phyloP scores from a whole-genome alignment of 1,140 invertebrate genomes.

The Drosophila melanogaster region DNA sequence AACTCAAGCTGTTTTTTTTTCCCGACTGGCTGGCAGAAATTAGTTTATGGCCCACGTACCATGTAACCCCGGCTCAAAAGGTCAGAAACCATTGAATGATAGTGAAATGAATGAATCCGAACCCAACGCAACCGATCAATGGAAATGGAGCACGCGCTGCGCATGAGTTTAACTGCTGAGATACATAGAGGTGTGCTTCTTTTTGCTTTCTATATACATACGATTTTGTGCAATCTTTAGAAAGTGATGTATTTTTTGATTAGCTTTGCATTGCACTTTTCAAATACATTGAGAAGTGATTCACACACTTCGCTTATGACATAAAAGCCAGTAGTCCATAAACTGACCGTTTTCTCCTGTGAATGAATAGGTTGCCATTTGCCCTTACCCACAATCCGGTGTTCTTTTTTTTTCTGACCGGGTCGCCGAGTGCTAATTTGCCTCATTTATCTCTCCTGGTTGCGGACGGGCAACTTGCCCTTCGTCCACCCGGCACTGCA shows the following conservation, averaged over 20 bases:
- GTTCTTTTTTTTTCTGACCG: not conserved
- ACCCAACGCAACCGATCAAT: slow-evolving; percentile 21
- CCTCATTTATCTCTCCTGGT: slow-evolving; percentile 62
- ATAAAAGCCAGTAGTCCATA: no score
- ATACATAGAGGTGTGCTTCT: not conserved
- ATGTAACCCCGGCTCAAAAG: slow-evolving; percentile 8
- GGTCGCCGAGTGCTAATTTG: slow-evolving; percentile 60
- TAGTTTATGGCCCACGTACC: slow-evolving; percentile 56
- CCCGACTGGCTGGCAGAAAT: slow-evolving; percentile 28
- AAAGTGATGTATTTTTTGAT: no score
- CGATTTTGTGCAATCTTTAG: no score
- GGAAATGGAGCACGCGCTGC: slow-evolving; percentile 60
- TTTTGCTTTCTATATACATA: no score
- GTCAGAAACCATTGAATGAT: not conserved
- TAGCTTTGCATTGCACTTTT: no score
- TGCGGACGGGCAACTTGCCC: slow-evolving; percentile 19
- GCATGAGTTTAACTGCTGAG: slow-evolving; percentile 37
- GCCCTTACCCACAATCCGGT: not conserved
- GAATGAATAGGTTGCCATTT: not conserved
- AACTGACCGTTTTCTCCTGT: not conserved
- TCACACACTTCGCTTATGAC: not conserved
- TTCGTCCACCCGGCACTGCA: not conserved
- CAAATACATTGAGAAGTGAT: not conserved
- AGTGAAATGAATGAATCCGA: not conserved
- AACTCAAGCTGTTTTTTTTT: slow-evolving; percentile 54